phyloP scores from a whole-genome alignment of 2,888 invertebrate genomes.

The Apodemia arnacis region DNA sequence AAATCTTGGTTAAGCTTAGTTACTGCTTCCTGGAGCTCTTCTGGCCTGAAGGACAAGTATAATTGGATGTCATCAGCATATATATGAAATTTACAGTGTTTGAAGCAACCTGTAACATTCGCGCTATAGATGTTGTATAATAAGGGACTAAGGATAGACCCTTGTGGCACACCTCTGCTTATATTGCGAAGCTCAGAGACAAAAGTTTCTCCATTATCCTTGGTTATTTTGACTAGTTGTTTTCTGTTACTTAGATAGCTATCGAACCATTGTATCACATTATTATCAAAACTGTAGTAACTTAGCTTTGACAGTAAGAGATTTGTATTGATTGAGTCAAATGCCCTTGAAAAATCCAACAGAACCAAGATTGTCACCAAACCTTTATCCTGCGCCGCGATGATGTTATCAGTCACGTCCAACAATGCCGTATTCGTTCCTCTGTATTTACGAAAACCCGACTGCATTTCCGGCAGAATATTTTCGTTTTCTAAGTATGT shows the following conservation, averaged over 20 bases:
- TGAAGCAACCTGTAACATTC: background rate
- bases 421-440: constrained; percentile 42
- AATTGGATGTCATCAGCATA: constrained; percentile 26
- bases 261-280: constrained; percentile 23
- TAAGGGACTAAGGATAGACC: constrained; percentile 17
- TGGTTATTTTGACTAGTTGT: constrained; percentile 23
- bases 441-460: constrained; percentile 41
- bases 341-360: constrained; percentile 30
- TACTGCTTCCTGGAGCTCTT: background rate
- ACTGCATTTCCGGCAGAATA: constrained; percentile 40
- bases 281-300: constrained; percentile 30
- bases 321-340: constrained; percentile 29
- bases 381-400: constrained; percentile 20
- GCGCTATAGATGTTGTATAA: constrained; percentile 23
- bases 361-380: constrained; percentile 8
- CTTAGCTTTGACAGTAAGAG: constrained; percentile 34
- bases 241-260: constrained; percentile 15
- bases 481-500: constrained; percentile 26
- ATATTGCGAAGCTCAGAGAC: background rate
- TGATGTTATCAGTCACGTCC: constrained; percentile 41
- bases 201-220: background rate
- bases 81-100: background rate
- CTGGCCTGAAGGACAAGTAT: background rate
- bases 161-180: constrained; percentile 14
- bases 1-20: background rate